Conservation (phyloP, 2,113 vertebrate species). For the Gobius niger region DNA sequence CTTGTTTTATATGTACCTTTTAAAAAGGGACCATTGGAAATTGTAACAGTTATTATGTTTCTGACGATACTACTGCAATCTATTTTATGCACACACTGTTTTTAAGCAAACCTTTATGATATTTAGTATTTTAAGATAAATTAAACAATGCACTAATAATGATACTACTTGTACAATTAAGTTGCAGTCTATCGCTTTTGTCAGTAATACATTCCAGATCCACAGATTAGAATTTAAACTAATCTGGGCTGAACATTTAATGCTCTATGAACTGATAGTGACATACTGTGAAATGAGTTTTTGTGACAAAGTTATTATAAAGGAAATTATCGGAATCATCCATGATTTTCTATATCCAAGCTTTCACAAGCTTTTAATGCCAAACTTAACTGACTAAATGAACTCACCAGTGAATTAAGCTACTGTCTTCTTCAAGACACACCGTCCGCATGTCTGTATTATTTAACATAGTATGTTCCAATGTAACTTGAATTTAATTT, state of each 20-base stretch:
- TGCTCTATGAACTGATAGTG: conserved; percentile 3
- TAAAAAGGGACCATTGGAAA: conserved; percentile 20
- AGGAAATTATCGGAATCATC: neutral
- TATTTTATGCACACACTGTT: conserved; percentile 13
- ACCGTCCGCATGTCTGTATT: conserved; percentile 1
- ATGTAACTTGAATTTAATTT: neutral
- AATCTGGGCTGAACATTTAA: neutral
- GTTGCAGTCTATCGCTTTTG: neutral
- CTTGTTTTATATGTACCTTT: neutral
- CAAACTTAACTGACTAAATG: conserved; percentile 8
- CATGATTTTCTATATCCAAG: neutral
- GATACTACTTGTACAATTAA: conserved; percentile 4
- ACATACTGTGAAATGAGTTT: neutral
- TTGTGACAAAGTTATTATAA: neutral
- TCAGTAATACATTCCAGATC: conserved; percentile 42
- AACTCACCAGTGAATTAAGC: conserved; percentile 41
- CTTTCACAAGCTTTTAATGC: neutral
- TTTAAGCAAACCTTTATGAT: conserved; percentile 16
- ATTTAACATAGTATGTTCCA: conserved; percentile 5
- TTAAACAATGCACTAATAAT: conserved; percentile 49
- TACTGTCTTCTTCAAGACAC: conserved; percentile 15
- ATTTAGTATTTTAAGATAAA: neutral
- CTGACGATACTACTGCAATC: neutral
- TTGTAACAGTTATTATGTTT: conserved; percentile 1
- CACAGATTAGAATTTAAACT: too few species aligned